Percentiles rank a stretch among this genome's conserved stretches.
phyloP scores from a whole-genome alignment of 2,797 vertebrate species.

The Clarias fuscus region DNA sequence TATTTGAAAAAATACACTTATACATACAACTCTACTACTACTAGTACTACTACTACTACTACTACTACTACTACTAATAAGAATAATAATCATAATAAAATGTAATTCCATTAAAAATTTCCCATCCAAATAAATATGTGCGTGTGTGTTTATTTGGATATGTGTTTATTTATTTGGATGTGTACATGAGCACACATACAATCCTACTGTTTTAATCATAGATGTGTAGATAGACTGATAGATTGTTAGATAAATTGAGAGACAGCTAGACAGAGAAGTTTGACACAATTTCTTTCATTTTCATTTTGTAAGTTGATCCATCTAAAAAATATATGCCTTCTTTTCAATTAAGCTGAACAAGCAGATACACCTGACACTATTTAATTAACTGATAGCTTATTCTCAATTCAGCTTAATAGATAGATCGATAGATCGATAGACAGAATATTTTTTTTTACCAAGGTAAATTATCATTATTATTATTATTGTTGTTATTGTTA shows the following conservation, averaged over 20 bases:
- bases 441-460: not conserved
- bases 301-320: not conserved
- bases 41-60: too few species aligned
- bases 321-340: not conserved
- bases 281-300: not conserved
- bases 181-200: too few species aligned
- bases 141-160: not conserved
- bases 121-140: not conserved
- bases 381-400: not conserved
- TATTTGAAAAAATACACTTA: not conserved
- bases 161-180: too few species aligned
- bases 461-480: not conserved
- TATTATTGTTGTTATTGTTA: not conserved
- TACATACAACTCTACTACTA: not conserved
- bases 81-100: not conserved
- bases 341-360: not conserved
- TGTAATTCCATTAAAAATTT: not conserved
- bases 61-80: not conserved
- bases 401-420: not conserved
- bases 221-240: not conserved
- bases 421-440: not conserved
- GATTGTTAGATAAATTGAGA: not conserved
- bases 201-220: not conserved
- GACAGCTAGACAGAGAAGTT: not conserved
- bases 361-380: not conserved